phyloP scores from a whole-genome alignment of 2,797 vertebrate species.

The Pipistrellus kuhlii region DNA sequence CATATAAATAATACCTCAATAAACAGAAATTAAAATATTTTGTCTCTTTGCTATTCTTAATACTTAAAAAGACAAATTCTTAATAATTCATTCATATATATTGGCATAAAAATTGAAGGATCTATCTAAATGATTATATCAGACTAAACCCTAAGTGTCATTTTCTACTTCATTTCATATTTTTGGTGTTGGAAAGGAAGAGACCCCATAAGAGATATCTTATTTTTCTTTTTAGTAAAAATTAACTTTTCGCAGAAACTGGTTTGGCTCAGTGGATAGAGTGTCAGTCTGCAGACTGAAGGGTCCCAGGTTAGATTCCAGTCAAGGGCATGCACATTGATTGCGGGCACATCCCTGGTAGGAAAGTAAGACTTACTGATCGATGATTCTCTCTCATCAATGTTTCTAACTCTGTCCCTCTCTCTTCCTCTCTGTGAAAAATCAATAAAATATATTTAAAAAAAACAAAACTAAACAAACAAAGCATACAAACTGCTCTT shows the following conservation, averaged over 20 bases:
- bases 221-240: conserved; percentile 48
- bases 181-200: not conserved
- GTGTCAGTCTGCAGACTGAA: too few species aligned
- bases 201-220: not conserved
- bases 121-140: conserved; percentile 12
- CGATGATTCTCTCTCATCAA: too few species aligned
- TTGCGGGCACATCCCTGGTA: too few species aligned
- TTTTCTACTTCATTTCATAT: conserved; percentile 36
- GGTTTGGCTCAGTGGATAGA: too few species aligned
- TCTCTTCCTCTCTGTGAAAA: too few species aligned
- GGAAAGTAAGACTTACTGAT: too few species aligned
- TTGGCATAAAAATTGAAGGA: conserved; percentile 25
- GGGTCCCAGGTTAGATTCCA: too few species aligned
- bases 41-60: conserved; percentile 53
- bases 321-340: too few species aligned
- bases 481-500: not conserved
- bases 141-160: conserved; percentile 1
- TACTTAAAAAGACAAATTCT: conserved; percentile 16
- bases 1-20: conserved; percentile 30
- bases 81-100: conserved; percentile 30
- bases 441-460: too few species aligned
- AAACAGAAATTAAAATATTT: conserved; percentile 57
- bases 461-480: not conserved
- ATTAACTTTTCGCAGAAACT: not conserved
- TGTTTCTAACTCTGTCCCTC: too few species aligned